Conservation (phyloP, 1,140 invertebrate species). For the Rhopalosiphum maidis region DNA sequence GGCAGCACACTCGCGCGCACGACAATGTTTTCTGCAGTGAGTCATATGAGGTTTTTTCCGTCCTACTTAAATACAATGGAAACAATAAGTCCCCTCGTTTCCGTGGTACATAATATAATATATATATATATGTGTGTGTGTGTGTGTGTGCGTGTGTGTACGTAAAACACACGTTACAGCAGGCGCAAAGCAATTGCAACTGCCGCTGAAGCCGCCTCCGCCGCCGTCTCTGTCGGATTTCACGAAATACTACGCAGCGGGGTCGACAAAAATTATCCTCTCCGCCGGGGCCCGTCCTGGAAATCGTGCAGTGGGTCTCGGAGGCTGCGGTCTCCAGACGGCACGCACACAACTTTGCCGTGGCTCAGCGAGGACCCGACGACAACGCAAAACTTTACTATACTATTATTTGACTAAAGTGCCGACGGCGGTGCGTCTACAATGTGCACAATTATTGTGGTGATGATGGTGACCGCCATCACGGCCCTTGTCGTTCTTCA, state of each 20-base stretch:
- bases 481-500: neutral
- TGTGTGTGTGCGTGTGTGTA: neutral
- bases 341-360: neutral
- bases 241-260: neutral
- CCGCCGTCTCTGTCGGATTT: neutral
- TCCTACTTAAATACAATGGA: constrained; percentile 41
- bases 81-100: constrained; percentile 25
- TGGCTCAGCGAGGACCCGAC: neutral
- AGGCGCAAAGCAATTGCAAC: neutral
- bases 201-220: neutral
- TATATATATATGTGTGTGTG: neutral
- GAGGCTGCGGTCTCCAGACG: neutral
- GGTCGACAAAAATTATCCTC: neutral
- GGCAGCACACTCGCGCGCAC: neutral
- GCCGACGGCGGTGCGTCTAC: neutral
- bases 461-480: neutral
- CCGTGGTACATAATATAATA: neutral
- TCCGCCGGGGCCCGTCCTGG: too few relatives aligned
- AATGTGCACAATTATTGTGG: neutral
- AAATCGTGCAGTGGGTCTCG: neutral
- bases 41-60: constrained; percentile 33
- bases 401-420: neutral
- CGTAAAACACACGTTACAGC: neutral
- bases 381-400: neutral
- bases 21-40: constrained; percentile 43